phyloP scores from a whole-genome alignment of 2,888 invertebrate genomes.

The Eupithecia abbreviata region DNA sequence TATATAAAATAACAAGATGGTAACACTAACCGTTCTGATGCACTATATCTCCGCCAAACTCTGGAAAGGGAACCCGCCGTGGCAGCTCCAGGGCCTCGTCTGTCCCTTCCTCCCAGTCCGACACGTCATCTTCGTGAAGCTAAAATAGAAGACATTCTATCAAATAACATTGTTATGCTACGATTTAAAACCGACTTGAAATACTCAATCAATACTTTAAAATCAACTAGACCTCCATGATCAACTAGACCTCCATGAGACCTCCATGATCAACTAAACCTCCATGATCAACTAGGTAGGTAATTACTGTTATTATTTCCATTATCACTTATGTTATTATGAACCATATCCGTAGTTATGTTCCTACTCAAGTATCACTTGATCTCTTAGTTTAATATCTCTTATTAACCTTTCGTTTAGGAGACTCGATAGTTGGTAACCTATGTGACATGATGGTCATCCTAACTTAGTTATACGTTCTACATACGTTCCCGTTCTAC shows the following conservation, averaged over 20 bases:
- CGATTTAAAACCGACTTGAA: not conserved
- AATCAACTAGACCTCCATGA: not conserved
- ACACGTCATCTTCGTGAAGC: slow-evolving; percentile 70
- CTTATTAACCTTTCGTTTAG: not conserved
- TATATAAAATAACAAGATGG: not conserved
- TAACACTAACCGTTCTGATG: slow-evolving; percentile 72
- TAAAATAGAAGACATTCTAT: slow-evolving; percentile 45
- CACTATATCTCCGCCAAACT: slow-evolving; percentile 87
- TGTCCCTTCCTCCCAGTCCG: slow-evolving; percentile 77
- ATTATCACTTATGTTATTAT: no score
- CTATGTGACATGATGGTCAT: not conserved
- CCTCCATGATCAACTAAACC: not conserved
- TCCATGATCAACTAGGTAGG: not conserved
- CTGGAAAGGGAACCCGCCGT: slow-evolving; percentile 86
- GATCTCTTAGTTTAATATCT: not conserved
- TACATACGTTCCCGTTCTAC: no score
- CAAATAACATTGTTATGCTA: not conserved
- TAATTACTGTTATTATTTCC: no score
- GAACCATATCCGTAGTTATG: no score
- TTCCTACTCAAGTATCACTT: not conserved
- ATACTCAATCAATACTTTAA: not conserved
- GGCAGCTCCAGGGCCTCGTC: slow-evolving; percentile 71
- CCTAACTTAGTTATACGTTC: not conserved
- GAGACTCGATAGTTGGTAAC: not conserved
- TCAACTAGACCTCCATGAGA: not conserved